Percentiles rank a stretch among this genome's conserved stretches.
Evolutionary conservation across 1,140 invertebrate species (phyloP).

Genomic region (Drosophila tsacasi): DNA sequence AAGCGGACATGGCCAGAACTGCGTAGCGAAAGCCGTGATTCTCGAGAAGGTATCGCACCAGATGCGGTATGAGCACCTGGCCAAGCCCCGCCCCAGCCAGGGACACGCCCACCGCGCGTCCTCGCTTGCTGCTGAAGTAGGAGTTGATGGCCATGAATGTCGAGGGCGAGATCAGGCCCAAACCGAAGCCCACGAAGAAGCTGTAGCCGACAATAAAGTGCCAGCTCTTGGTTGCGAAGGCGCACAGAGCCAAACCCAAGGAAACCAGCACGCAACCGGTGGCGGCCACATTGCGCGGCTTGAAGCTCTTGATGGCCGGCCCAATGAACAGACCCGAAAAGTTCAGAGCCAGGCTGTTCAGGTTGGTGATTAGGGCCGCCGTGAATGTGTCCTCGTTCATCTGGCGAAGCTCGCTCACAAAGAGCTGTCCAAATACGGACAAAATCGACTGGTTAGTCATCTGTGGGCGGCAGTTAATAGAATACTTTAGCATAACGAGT

Average conservation of each 20-base stretch:
- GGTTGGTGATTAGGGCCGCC: constrained; percentile 89
- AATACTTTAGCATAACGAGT: not conserved
- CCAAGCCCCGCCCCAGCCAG: constrained; percentile 90
- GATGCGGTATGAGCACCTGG: constrained; percentile 90
- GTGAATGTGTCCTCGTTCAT: constrained; percentile 89
- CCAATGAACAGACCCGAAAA: constrained; percentile 89
- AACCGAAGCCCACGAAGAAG: constrained; percentile 87
- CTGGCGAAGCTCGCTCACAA: constrained; percentile 88
- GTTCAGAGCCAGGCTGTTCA: constrained; percentile 89
- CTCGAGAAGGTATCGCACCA: constrained; percentile 88
- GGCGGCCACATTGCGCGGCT: constrained; percentile 88
- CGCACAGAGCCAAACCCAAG: constrained; percentile 88
- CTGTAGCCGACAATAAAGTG: constrained; percentile 90
- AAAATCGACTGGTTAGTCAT: constrained; percentile 90
- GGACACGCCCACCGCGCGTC: constrained; percentile 89
- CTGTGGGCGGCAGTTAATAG: constrained; percentile 83
- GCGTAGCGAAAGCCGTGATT: constrained; percentile 87
- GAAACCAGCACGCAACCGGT: constrained; percentile 87
- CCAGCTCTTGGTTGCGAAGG: constrained; percentile 87
- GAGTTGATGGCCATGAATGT: constrained; percentile 90
- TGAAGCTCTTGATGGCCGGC: constrained; percentile 88
- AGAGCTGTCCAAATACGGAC: constrained; percentile 90
- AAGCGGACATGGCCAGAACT: constrained; percentile 87
- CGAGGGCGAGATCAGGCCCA: constrained; percentile 88
- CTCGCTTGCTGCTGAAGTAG: constrained; percentile 89